These are phyloP conservation scores for Channa maculata DNA, from an alignment of 2,113 vertebrate genomes.

Conservation along the genomic window DNA sequence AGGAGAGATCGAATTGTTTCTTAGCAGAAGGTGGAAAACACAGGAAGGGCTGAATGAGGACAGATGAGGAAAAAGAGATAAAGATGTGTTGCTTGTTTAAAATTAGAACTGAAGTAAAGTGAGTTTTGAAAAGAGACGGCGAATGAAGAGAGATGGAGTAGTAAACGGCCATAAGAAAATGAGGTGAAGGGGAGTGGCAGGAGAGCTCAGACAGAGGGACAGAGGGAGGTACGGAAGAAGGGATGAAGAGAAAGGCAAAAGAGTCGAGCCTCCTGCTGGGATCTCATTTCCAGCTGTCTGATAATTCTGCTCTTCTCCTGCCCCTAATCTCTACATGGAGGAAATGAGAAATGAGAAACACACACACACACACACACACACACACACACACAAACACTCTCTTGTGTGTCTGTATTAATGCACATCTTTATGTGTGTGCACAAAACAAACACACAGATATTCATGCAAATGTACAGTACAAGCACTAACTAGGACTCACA, in stretches of 20 bases:
- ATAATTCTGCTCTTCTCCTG: slow-evolving; percentile 72
- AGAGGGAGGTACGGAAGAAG: slow-evolving; percentile 40
- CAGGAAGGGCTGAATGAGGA: too few species aligned
- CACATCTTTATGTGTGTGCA: slow-evolving; percentile 21
- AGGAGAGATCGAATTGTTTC: too few species aligned
- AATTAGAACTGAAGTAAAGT: background rate
- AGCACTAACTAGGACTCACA: background rate
- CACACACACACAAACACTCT: slow-evolving; percentile 5
- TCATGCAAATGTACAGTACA: background rate
- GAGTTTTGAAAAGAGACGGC: background rate
- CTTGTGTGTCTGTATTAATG: slow-evolving; percentile 37
- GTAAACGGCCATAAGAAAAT: background rate
- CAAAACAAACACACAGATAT: background rate
- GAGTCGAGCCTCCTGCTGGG: slow-evolving; percentile 60
- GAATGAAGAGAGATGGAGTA: background rate
- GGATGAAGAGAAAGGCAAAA: slow-evolving; percentile 58
- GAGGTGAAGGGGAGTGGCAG: slow-evolving; percentile 19
- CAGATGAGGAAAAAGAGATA: background rate
- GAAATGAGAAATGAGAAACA: slow-evolving; percentile 70
- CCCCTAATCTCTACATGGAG: slow-evolving; percentile 72
- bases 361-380: background rate
- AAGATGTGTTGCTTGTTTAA: background rate
- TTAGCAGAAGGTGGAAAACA: too few species aligned
- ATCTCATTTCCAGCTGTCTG: slow-evolving; percentile 78
- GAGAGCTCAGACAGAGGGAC: slow-evolving; percentile 21